Evolutionary conservation across 2,888 invertebrate genomes (phyloP).

Genomic region (Drosophila ezoana): DNA sequence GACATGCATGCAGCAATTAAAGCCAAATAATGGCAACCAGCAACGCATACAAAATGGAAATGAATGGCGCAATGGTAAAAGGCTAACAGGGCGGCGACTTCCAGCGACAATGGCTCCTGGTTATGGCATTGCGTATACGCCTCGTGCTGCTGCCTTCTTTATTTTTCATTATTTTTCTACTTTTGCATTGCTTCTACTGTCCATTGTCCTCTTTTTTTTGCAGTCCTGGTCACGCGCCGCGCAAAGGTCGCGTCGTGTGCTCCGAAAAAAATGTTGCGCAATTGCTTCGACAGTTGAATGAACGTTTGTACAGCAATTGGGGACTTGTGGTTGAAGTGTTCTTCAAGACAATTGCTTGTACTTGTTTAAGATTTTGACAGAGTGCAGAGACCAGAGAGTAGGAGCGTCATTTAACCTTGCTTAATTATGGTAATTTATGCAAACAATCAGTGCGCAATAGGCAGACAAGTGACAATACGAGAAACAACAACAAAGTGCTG

Average conservation of each 20-base stretch:
- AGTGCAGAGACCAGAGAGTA: not conserved
- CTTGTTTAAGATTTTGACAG: conserved; percentile 13
- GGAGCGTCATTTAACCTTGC: conserved; percentile 49
- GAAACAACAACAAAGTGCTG: conserved; percentile 36
- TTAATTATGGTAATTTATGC: conserved; percentile 80
- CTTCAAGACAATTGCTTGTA: conserved; percentile 42
- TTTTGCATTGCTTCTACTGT: conserved; percentile 57
- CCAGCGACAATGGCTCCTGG: conserved; percentile 47
- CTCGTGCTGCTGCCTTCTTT: conserved; percentile 34
- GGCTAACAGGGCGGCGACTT: conserved; percentile 70
- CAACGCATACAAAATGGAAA: conserved; percentile 79
- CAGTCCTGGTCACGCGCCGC: conserved; percentile 69
- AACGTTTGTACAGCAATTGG: conserved; percentile 18
- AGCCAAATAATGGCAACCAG: conserved; percentile 77
- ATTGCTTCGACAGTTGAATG: conserved; percentile 49
- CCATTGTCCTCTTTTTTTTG: conserved; percentile 31
- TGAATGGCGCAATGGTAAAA: conserved; percentile 64
- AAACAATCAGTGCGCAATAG: conserved; percentile 76
- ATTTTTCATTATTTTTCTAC: conserved; percentile 57
- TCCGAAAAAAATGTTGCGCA: conserved; percentile 50
- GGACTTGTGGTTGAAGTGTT: conserved; percentile 1
- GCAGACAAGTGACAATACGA: conserved; percentile 73
- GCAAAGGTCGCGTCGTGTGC: conserved; percentile 44
- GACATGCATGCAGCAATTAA: conserved; percentile 76
- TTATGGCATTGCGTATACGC: conserved; percentile 72